Percentiles rank a stretch among this genome's conserved stretches.
phyloP scores from a whole-genome alignment of 2,797 vertebrate species.

The Myotis findleyi region DNA sequence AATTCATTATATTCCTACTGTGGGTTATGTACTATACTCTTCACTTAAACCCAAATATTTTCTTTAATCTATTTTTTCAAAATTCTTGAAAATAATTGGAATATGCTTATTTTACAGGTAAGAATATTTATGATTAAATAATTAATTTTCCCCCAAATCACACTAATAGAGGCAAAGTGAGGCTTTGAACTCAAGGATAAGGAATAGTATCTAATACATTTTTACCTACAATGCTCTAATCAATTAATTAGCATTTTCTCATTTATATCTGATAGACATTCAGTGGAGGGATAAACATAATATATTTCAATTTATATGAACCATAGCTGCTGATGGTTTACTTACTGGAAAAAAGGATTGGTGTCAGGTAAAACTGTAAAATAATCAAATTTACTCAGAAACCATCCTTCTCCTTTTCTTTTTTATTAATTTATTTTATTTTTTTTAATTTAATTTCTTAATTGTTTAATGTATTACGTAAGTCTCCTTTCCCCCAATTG shows the following conservation, averaged over 20 bases:
- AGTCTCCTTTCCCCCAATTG: no score
- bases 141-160: not conserved
- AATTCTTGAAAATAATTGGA: not conserved
- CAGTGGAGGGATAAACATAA: not conserved
- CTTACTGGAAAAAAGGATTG: not conserved
- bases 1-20: conserved; percentile 1
- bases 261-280: not conserved
- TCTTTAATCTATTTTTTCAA: not conserved
- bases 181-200: not conserved
- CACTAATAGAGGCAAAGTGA: not conserved
- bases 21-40: not conserved
- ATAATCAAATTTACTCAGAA: conserved; percentile 31
- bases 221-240: not conserved
- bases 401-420: not conserved
- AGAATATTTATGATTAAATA: not conserved
- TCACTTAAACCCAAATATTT: not conserved
- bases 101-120: not conserved
- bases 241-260: not conserved
- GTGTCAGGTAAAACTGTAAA: conserved; percentile 16
- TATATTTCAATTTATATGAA: not conserved
- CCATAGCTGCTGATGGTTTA: not conserved
- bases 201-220: not conserved
- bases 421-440: not conserved
- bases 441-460: no score
- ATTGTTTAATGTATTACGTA: no score